These are phyloP conservation scores for Paradoxurus hermaphroditus DNA, from an alignment of 2,113 vertebrate species.

Conservation along the genomic window DNA sequence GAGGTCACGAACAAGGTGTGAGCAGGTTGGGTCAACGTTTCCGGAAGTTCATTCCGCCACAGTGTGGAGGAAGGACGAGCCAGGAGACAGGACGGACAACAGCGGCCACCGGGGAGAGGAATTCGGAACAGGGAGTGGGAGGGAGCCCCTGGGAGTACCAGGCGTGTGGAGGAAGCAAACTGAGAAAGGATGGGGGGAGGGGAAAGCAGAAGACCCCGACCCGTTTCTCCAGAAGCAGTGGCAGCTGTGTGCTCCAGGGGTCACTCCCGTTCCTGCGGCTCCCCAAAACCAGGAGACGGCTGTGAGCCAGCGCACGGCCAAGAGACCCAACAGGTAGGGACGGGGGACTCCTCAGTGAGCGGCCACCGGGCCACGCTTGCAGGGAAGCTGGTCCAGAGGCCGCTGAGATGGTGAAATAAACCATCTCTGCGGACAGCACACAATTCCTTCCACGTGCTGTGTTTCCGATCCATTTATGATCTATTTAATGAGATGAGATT, in stretches of 20 bases:
- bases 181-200: neutral
- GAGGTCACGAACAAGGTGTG: neutral
- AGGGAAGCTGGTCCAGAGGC: too few species aligned
- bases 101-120: rapidly evolving
- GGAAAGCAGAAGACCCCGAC: neutral
- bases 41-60: neutral
- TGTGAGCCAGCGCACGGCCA: neutral
- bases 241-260: neutral
- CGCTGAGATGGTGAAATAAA: neutral
- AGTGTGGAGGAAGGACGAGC: neutral
- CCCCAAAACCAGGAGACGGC: neutral
- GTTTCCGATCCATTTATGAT: neutral
- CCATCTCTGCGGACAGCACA: neutral
- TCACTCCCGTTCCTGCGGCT: neutral
- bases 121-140: rapidly evolving
- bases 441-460: neutral
- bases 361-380: too few species aligned
- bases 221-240: neutral
- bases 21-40: too few species aligned
- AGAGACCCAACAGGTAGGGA: neutral
- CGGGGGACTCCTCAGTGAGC: too few species aligned
- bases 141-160: neutral
- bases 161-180: neutral
- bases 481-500: neutral
- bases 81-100: neutral